Conservation (phyloP, 1,140 invertebrate genomes). For the Formica selysi region DNA sequence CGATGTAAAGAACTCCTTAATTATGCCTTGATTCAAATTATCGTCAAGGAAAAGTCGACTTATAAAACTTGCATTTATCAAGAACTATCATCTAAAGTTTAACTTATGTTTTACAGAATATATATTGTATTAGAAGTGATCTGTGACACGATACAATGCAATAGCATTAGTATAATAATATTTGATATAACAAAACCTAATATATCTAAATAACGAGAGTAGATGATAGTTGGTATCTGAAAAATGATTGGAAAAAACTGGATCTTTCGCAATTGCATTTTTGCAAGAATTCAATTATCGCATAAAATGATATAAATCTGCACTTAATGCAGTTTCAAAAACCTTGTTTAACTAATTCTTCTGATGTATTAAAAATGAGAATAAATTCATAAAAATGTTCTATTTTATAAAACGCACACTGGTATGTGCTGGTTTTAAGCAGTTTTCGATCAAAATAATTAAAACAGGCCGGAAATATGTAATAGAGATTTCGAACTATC, state of each 20-base stretch:
- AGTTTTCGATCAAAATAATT: slow-evolving; percentile 63
- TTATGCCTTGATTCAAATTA: slow-evolving; percentile 21
- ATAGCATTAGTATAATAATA: background rate
- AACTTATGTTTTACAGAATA: background rate
- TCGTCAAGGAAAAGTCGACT: background rate
- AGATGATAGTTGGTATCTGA: background rate
- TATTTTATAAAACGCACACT: background rate
- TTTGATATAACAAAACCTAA: background rate
- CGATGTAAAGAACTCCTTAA: slow-evolving; percentile 29
- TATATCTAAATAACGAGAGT: background rate
- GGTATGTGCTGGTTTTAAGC: slow-evolving; percentile 46
- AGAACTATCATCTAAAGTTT: background rate
- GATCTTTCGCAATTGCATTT: background rate
- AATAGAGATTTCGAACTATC: slow-evolving; percentile 51
- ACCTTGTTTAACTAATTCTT: background rate
- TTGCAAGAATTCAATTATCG: background rate
- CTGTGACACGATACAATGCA: background rate
- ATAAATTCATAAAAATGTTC: too few relatives aligned
- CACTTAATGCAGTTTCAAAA: background rate
- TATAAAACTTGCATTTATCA: slow-evolving; percentile 2
- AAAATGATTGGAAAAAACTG: background rate
- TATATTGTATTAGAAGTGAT: background rate
- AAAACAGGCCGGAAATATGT: slow-evolving; percentile 67
- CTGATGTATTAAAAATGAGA: background rate
- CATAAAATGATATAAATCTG: slow-evolving; percentile 5